These are phyloP conservation scores for Spondyliosoma cantharus DNA, from an alignment of 2,797 vertebrate species.

Conservation along the genomic window DNA sequence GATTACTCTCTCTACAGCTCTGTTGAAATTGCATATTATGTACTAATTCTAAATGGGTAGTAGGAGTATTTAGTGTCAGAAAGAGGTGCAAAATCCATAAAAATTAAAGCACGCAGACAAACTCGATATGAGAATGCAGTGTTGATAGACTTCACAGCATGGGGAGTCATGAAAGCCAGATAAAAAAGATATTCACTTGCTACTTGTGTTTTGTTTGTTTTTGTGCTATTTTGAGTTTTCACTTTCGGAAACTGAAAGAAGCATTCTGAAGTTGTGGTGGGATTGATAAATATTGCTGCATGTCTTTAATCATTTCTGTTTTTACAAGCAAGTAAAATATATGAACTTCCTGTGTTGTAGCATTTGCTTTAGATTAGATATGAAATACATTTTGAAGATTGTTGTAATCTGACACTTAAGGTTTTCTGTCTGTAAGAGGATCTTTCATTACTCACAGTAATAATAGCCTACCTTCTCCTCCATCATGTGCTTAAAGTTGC, in stretches of 20 bases:
- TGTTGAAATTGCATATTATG: conserved; percentile 3
- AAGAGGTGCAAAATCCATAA: background rate
- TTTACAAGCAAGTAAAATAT: background rate
- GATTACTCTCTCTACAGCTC: background rate
- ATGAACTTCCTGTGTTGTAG: background rate
- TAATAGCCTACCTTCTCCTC: conserved; percentile 32
- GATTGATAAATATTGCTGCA: background rate
- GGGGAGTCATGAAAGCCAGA: background rate
- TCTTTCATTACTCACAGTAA: conserved; percentile 24
- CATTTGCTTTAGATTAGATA: background rate
- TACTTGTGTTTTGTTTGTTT: background rate
- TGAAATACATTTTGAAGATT: background rate
- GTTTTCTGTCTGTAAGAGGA: background rate
- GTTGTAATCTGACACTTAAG: background rate
- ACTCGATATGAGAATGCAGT: background rate
- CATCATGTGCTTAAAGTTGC: conserved; percentile 5
- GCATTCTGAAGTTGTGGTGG: background rate
- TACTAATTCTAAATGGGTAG: background rate
- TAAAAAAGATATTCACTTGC: background rate
- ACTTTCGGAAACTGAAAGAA: background rate
- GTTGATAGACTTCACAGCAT: conserved; percentile 1
- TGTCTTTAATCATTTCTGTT: background rate
- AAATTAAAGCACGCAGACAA: background rate
- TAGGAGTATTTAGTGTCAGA: background rate
- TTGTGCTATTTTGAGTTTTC: background rate